These are phyloP conservation scores for Thaumetopoea pityocampa DNA, from an alignment of 1,140 invertebrate species.

Conservation along the genomic window DNA sequence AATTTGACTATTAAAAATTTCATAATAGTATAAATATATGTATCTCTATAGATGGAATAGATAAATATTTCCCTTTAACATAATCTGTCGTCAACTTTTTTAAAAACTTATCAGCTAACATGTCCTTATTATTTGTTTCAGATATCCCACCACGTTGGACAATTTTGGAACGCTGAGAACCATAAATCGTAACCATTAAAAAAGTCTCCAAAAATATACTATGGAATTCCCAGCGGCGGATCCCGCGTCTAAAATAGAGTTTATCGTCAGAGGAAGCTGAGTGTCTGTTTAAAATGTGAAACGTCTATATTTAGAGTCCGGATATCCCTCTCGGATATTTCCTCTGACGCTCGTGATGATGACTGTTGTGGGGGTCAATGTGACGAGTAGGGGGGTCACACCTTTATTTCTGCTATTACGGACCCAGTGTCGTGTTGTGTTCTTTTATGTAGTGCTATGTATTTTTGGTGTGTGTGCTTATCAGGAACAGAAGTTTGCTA, in stretches of 20 bases:
- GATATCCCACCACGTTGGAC: constrained; percentile 22
- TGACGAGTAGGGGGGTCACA: constrained; percentile 50
- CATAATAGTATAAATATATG: too few species aligned
- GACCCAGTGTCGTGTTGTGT: constrained; percentile 38
- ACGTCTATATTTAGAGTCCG: constrained; percentile 33
- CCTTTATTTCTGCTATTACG: constrained; percentile 58
- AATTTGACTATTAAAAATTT: too few species aligned
- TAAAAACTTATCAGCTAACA: too few species aligned
- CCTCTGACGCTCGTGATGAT: constrained; percentile 25
- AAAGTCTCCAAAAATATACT: constrained; percentile 37
- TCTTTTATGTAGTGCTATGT: constrained; percentile 33
- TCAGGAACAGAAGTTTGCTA: constrained; percentile 80
- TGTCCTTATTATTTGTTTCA: constrained; percentile 31
- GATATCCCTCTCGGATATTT: constrained; percentile 36
- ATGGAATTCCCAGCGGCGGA: constrained; percentile 34
- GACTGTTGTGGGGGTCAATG: constrained; percentile 44
- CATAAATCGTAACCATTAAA: constrained; percentile 33
- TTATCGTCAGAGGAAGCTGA: constrained; percentile 36
- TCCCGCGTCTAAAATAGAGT: constrained; percentile 32
- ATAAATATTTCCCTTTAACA: too few species aligned
- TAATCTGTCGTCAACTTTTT: too few species aligned
- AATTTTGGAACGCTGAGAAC: constrained; percentile 14
- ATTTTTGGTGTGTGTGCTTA: constrained; percentile 41
- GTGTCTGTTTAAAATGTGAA: constrained; percentile 46
- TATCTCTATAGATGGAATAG: too few species aligned